Evolutionary conservation across 2,888 invertebrate species (phyloP).

Genomic region (Athripsodes cinereus): DNA sequence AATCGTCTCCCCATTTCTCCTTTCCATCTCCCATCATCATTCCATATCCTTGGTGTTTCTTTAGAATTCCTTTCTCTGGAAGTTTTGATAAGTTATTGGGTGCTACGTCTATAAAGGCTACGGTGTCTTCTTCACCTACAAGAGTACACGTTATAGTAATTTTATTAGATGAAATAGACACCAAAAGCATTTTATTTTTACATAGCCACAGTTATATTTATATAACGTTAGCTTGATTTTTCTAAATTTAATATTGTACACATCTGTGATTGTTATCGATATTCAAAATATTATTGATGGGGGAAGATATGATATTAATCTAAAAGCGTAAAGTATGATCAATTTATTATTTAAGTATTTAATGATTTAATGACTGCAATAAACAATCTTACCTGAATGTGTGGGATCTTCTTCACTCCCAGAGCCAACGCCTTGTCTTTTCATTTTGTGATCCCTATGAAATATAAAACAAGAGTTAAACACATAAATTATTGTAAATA

Average conservation of each 20-base stretch:
- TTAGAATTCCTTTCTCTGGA: conserved; percentile 88
- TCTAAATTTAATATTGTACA: too few species aligned
- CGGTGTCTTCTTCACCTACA: conserved; percentile 67
- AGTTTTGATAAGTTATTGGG: conserved; percentile 69
- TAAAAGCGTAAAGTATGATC: too few species aligned
- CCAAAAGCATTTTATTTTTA: background rate
- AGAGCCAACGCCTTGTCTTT: conserved; percentile 62
- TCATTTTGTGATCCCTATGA: conserved; percentile 73
- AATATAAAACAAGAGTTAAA: conserved; percentile 6
- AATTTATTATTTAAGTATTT: too few species aligned
- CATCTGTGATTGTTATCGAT: too few species aligned
- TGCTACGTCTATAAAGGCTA: conserved; percentile 76
- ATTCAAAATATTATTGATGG: too few species aligned
- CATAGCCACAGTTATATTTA: too few species aligned
- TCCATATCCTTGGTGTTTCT: conserved; percentile 74
- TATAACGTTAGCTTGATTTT: too few species aligned
- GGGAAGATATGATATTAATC: too few species aligned
- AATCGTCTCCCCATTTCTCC: conserved; percentile 69
- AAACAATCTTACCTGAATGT: conserved; percentile 62
- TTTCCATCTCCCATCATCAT: conserved; percentile 63
- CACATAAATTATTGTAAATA: conserved; percentile 4
- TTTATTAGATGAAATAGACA: background rate
- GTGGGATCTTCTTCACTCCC: conserved; percentile 72
- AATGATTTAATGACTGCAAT: too few species aligned
- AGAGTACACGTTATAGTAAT: background rate